A percentile compares a stretch with the other conserved stretches of the same genome.
Conservation (phyloP, 2,797 vertebrate genomes). For the Rhinogobio ventralis region DNA sequence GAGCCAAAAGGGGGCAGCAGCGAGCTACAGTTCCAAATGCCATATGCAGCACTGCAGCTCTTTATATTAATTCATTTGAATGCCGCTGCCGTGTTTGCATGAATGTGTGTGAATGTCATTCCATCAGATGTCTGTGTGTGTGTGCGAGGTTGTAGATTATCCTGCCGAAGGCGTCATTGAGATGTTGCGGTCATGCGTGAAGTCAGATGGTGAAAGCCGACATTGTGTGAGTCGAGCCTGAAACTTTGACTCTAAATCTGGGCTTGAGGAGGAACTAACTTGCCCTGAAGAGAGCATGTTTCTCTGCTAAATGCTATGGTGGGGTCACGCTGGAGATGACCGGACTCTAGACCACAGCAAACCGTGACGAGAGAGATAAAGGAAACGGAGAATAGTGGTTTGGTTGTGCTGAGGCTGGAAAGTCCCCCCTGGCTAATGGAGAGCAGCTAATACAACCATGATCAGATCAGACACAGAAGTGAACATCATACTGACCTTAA, state of each 20-base stretch:
- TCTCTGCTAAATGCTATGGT: neutral
- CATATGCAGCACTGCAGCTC: neutral
- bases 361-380: neutral
- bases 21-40: neutral
- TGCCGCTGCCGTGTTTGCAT: conserved; percentile 7
- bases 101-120: conserved; percentile 35
- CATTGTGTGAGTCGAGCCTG: conserved; percentile 66
- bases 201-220: conserved; percentile 75
- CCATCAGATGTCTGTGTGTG: conserved; percentile 10
- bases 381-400: neutral
- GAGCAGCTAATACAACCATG: neutral
- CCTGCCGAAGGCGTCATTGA: conserved; percentile 73
- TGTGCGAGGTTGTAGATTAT: conserved; percentile 69
- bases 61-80: conserved; percentile 16
- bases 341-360: conserved; percentile 4
- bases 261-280: conserved; percentile 12
- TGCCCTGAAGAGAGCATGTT: neutral
- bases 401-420: conserved; percentile 25
- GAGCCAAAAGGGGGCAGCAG: neutral
- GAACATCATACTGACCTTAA: conserved; percentile 1
- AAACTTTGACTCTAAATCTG: conserved; percentile 26
- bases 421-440: conserved; percentile 17
- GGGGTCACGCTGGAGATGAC: conserved; percentile 15
- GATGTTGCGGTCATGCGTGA: conserved; percentile 71
- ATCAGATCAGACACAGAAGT: conserved; percentile 12